These are phyloP conservation scores for Cygnus olor DNA, from an alignment of 2,797 vertebrate species.

Conservation along the genomic window DNA sequence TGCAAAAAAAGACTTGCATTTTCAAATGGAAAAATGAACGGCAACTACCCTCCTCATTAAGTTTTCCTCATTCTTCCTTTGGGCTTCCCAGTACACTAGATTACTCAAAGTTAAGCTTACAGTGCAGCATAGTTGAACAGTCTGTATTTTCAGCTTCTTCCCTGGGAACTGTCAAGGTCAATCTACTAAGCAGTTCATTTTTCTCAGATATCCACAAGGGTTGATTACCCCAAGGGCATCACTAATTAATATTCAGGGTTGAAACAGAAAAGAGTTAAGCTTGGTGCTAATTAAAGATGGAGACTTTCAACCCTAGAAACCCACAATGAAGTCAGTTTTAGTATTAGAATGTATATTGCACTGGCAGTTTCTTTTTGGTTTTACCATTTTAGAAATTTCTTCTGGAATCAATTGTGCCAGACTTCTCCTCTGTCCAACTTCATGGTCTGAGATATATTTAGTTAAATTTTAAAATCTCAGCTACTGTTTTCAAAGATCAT, in stretches of 20 bases:
- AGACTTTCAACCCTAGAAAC: slow-evolving; percentile 30
- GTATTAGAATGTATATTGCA: background rate
- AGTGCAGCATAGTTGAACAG: background rate
- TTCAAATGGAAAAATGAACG: slow-evolving; percentile 10
- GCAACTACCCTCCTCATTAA: slow-evolving; percentile 8
- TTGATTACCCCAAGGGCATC: slow-evolving; percentile 62
- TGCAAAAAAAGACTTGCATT: background rate
- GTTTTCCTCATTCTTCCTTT: slow-evolving; percentile 6
- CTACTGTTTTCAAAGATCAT: background rate
- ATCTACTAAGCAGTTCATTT: slow-evolving; percentile 66
- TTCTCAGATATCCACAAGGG: slow-evolving; percentile 47
- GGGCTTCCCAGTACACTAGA: background rate
- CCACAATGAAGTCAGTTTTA: slow-evolving; percentile 13
- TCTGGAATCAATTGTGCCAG: background rate
- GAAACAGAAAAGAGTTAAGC: slow-evolving; percentile 42
- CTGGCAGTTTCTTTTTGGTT: background rate
- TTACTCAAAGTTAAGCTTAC: background rate
- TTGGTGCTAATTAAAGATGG: slow-evolving; percentile 59
- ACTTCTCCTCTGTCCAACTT: background rate
- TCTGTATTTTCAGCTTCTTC: slow-evolving; percentile 41
- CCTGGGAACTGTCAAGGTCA: slow-evolving; percentile 60
- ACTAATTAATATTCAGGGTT: slow-evolving; percentile 65
- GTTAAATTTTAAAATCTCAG: background rate
- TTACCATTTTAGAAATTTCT: background rate
- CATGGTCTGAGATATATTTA: background rate